These are phyloP conservation scores for Pectinophora gossypiella DNA, from an alignment of 1,140 invertebrate species.

Conservation along the genomic window DNA sequence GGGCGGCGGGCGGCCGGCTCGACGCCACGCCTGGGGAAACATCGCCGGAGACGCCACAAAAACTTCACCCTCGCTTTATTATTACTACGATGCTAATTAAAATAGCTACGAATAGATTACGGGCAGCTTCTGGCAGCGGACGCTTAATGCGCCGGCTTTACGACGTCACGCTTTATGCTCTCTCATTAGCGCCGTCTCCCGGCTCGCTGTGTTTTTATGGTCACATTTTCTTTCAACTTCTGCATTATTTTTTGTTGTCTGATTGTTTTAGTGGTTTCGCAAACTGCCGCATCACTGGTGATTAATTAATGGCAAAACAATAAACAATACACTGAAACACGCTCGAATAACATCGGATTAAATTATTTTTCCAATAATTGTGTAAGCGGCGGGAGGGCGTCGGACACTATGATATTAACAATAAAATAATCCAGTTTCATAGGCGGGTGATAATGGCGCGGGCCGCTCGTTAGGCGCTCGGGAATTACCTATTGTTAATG, in stretches of 20 bases:
- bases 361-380: constrained; percentile 19
- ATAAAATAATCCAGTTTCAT: constrained; percentile 65
- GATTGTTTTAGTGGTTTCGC: constrained; percentile 14
- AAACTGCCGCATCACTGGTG: neutral
- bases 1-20: constrained; percentile 31
- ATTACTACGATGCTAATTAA: constrained; percentile 68
- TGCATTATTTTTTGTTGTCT: constrained; percentile 24
- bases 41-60: constrained; percentile 56
- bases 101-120: constrained; percentile 70
- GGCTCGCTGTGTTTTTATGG: constrained; percentile 51
- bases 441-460: constrained; percentile 52
- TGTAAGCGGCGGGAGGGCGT: constrained; percentile 13
- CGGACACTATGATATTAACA: constrained; percentile 28
- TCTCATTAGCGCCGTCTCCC: constrained; percentile 62
- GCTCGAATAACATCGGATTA: constrained; percentile 1
- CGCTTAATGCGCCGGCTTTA: constrained; percentile 66
- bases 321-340: neutral
- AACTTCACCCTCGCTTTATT: constrained; percentile 59
- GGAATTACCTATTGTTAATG: constrained; percentile 70
- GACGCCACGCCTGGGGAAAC: constrained; percentile 34
- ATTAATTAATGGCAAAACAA: neutral
- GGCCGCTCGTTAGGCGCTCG: constrained; percentile 55
- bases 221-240: constrained; percentile 34
- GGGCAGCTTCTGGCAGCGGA: constrained; percentile 59
- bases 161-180: constrained; percentile 68